Evolutionary conservation across 2,113 vertebrate genomes (phyloP).

Genomic region (Chloroceryle aenea): DNA sequence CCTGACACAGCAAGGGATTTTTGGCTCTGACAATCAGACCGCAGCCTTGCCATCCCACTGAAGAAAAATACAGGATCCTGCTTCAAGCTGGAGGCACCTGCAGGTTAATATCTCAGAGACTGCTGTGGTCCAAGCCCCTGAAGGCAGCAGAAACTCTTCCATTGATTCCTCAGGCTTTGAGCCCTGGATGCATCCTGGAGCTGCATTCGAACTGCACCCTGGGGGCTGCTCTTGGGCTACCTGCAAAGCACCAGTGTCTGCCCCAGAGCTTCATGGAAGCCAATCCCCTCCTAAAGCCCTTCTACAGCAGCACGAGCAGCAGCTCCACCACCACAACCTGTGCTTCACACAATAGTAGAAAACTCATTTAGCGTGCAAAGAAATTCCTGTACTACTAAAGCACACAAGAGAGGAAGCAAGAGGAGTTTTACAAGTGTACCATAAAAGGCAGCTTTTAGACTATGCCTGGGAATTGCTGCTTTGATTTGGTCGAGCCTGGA

Average conservation of each 20-base stretch:
- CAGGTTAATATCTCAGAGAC: neutral
- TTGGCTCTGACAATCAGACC: neutral
- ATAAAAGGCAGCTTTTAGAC: neutral
- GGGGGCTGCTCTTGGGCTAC: neutral
- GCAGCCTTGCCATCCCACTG: neutral
- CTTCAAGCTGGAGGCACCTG: neutral
- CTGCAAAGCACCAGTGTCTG: neutral
- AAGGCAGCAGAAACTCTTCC: neutral
- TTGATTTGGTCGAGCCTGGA: neutral
- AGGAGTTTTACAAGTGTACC: neutral
- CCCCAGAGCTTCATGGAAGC: neutral
- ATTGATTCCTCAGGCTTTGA: neutral
- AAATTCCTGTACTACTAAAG: neutral
- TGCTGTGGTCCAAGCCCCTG: neutral
- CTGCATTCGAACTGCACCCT: rapidly evolving
- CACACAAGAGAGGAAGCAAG: neutral
- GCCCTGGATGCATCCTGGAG: neutral
- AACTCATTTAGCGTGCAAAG: neutral
- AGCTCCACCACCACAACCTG: neutral
- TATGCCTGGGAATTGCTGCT: neutral
- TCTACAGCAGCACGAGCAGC: neutral
- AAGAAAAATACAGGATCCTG: neutral
- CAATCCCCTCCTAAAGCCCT: neutral
- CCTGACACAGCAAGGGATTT: neutral
- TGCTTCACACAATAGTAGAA: neutral